Evolutionary conservation across 2,797 vertebrate genomes (phyloP), one percentile per base, ranked within the genome.

Genomic region (Serranus cabrilla): DNA sequence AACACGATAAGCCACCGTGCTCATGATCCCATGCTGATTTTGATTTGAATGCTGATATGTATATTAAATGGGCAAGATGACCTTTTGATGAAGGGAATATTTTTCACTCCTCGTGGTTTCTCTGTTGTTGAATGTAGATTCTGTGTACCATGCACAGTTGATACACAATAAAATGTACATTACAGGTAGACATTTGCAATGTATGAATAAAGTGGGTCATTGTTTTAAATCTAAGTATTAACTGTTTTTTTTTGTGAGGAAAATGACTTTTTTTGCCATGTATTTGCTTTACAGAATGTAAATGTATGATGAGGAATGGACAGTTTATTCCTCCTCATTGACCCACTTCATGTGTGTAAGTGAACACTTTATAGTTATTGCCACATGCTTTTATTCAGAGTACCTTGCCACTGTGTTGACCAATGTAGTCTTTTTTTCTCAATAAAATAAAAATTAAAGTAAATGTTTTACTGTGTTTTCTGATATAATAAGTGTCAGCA

Each of bases 361-460:
- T 76, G 43, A 74, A 70, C 23, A 13, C 40, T 71, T 59, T 67
- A 43, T 56, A 80, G 59, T 80, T 55, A 78, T 52, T 61, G 49
- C 82, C 49, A 83, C 46, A 76, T 83, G 74, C 83, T 88, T 87
- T 76, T 34, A 52, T 84, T 81, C 54, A 71, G 66, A 76, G 78
- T 77, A 78, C 58, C 88, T 86, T 87, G 70, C 61, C 84, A 86
- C 76, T 91, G 81, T 85, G 79, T 84, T 82, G 64, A 81, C 76
- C 65, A 17, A 51, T 83, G 80, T 83, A 80, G 77, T 82, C 71
- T 52, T 72, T 78, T 81, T 86, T 83, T 87, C 79, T 57, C 74
- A 93, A 90, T 92, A 91, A 93, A 93, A 87, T 39, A 74, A 49
- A 74, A 49, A n/a, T 57, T 77, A 55, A 73, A 78, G 20, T 50